Percentiles rank a stretch among this genome's conserved stretches.
phyloP scores from a whole-genome alignment of 37 sponge, comb jelly and placozoan species.

The Aphrocallistes beatrix region DNA sequence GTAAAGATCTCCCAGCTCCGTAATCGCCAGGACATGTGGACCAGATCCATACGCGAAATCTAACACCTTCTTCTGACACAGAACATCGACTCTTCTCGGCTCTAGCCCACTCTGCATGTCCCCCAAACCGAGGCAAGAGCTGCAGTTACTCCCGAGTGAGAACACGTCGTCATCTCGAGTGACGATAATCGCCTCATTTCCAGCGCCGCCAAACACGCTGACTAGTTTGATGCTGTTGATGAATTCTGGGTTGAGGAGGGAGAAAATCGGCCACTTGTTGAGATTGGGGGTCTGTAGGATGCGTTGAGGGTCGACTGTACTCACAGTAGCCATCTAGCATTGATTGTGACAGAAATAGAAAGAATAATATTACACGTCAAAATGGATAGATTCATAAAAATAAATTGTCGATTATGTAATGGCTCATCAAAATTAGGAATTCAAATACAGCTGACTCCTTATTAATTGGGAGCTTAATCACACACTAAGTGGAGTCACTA shows the following conservation, averaged over 20 bases:
- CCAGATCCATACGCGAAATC: slow-evolving; percentile 60
- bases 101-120: slow-evolving; percentile 34
- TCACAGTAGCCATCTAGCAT: not conserved
- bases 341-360: too few species aligned
- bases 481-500: too few species aligned
- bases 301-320: not conserved
- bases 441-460: too few species aligned
- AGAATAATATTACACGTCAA: too few species aligned
- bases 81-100: slow-evolving; percentile 39
- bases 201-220: slow-evolving; percentile 62
- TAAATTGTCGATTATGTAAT: too few species aligned
- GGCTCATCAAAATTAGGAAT: too few species aligned
- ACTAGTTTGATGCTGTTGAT: slow-evolving; percentile 29
- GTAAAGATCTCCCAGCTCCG: slow-evolving; percentile 48
- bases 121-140: slow-evolving; percentile 61
- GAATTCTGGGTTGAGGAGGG: slow-evolving; percentile 47
- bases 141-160: slow-evolving; percentile 57
- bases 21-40: slow-evolving; percentile 67
- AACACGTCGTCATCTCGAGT: slow-evolving; percentile 54
- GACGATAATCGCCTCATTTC: slow-evolving; percentile 68
- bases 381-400: too few species aligned
- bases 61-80: slow-evolving; percentile 30
- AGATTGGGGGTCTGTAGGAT: slow-evolving; percentile 14
- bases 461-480: too few species aligned
- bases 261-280: slow-evolving; percentile 61